phyloP scores from a whole-genome alignment of 2,888 invertebrate genomes.

The Coelopa pilipes region DNA sequence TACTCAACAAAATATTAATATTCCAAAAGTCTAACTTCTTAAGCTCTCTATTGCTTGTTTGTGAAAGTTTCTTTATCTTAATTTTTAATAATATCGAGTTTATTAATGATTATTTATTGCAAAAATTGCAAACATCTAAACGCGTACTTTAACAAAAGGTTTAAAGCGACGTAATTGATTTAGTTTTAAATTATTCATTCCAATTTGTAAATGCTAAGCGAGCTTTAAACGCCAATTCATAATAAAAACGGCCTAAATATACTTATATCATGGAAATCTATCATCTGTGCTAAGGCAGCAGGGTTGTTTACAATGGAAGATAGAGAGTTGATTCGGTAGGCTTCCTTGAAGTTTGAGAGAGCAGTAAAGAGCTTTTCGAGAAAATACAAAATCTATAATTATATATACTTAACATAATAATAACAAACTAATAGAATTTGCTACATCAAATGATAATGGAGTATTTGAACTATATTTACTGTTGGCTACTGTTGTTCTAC shows the following conservation, averaged over 20 bases:
- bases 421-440: neutral
- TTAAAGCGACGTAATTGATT: constrained; percentile 17
- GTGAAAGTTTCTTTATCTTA: no score
- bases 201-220: no score
- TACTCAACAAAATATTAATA: neutral
- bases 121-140: no score
- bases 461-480: constrained; percentile 11
- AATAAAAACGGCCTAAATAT: neutral
- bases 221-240: neutral
- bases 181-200: constrained; percentile 3
- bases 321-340: neutral
- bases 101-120: neutral
- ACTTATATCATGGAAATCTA: neutral
- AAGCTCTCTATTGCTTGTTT: neutral
- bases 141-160: no score
- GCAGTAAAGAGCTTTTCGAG: neutral
- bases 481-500: constrained; percentile 26
- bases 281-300: constrained; percentile 24
- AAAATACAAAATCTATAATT: neutral
- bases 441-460: neutral
- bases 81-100: neutral
- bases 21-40: constrained; percentile 12
- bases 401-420: neutral
- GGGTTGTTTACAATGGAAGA: constrained; percentile 26
- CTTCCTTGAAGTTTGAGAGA: neutral